Conservation (phyloP, 1,140 invertebrate genomes). For the Gonatopus flavifemur region DNA sequence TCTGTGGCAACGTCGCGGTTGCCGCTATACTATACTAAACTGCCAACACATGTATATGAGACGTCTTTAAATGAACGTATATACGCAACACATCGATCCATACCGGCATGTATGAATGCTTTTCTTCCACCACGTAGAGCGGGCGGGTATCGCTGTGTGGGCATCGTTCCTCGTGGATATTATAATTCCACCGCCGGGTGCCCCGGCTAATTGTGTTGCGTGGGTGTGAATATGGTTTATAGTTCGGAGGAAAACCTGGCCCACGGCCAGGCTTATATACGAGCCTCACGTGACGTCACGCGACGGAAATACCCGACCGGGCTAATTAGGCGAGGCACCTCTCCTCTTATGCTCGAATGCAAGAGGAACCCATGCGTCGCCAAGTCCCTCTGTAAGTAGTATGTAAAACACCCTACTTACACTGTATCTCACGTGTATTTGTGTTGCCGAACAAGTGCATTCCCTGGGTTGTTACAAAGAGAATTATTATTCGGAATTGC, state of each 20-base stretch:
- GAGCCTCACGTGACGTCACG: conserved; percentile 57
- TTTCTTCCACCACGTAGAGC: not conserved
- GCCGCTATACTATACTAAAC: no score
- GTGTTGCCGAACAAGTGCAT: no score
- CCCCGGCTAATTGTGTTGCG: conserved; percentile 54
- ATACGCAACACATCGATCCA: no score
- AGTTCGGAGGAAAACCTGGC: conserved; percentile 56
- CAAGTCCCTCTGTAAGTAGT: conserved; percentile 26
- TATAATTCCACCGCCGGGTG: conserved; percentile 48
- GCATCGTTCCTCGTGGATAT: conserved; percentile 30
- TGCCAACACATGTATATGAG: not conserved
- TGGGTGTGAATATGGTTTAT: conserved; percentile 59
- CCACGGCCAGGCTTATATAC: conserved; percentile 52
- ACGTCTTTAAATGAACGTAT: not conserved
- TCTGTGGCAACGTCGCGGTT: conserved; percentile 30
- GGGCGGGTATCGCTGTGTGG: not conserved
- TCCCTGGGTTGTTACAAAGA: no score
- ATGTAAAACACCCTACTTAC: no score
- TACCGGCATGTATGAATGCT: not conserved
- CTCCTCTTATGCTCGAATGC: conserved; percentile 51
- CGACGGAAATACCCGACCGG: conserved; percentile 54
- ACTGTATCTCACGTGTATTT: no score
- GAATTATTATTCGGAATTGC: no score
- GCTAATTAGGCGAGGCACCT: conserved; percentile 55
- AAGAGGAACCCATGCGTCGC: conserved; percentile 49